Conservation (phyloP, 2,797 vertebrate species). For the Allobates femoralis region DNA sequence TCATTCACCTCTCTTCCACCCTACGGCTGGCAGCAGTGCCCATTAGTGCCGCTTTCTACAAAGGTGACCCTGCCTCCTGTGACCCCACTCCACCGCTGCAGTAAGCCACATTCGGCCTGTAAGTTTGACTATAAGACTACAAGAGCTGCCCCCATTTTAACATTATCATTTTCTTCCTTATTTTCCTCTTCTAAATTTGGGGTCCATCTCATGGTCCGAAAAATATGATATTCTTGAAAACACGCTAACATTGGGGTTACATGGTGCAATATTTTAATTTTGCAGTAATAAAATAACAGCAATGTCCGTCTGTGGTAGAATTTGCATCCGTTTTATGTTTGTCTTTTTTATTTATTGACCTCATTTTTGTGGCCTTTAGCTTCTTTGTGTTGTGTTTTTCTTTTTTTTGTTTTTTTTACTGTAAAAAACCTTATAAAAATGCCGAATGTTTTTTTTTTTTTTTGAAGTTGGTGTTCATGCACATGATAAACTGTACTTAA, state of each 20-base stretch:
- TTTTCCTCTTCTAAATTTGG: too few species aligned
- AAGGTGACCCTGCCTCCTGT: too few species aligned
- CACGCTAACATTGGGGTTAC: background rate
- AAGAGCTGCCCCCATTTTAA: too few species aligned
- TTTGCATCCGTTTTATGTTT: background rate
- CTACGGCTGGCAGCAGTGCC: too few species aligned
- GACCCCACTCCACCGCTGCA: too few species aligned
- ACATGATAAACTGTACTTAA: slow-evolving; percentile 11
- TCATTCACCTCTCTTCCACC: too few species aligned
- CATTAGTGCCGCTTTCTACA: too few species aligned
- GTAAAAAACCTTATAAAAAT: background rate
- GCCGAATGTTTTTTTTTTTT: background rate
- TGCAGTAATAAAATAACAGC: background rate
- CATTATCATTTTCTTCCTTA: too few species aligned
- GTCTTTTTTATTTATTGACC: slow-evolving; percentile 11
- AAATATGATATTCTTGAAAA: background rate
- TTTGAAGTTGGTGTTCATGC: background rate
- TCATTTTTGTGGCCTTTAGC: slow-evolving; percentile 8
- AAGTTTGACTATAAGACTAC: too few species aligned
- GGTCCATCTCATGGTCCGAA: too few species aligned
- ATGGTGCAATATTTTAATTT: background rate
- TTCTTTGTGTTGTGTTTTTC: too few species aligned
- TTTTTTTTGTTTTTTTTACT: background rate
- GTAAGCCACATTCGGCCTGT: too few species aligned
- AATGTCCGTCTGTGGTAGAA: background rate